Evolutionary conservation across 64 coral and sea anemone species (phyloP), one percentile per base, ranked within the genome.

Genomic region (Stichodactyla helianthus): DNA sequence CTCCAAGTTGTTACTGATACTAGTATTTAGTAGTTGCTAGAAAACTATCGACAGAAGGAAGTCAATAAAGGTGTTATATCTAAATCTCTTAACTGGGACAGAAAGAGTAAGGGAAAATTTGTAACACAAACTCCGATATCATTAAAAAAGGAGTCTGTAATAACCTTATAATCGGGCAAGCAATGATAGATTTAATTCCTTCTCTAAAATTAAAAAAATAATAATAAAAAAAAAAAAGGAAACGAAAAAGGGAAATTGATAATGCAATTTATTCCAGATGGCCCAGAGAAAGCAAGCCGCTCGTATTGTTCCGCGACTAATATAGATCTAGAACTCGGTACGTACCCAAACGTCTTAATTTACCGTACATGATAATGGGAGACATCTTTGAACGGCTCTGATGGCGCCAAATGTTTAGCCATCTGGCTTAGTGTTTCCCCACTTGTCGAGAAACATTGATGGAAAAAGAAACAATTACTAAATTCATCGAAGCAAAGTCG

Each of bases 391-490:
- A 13, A 74, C 68, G 63, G 68, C 68, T 27, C 68, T 26, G 68
- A 12, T 31, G 68, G 68, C 68, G 68, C 68, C 68, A 74, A 74
- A 74, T 74, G 68, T 31, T 74, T 74, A 31, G 25, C 68, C 68
- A 74, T 74, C 68, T 74, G 68, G 68, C 63, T 23, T 9, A 22
- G 63, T 68, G 63, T 68, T 23, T 74, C 25, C 68, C 25, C 25
- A 12, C 25, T 74, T 74, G 11, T 74, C n/a, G 68, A 74, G 23
- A n/a, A 74, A 74, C 23, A 74, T 31, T 74, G 68, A 74, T 35
- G 25, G 68, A 4, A 8, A 27, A 9, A 9, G 25, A 31, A 35
- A 23, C 25, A 74, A 74, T 2, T 23, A 74, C 25, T 74, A 27
- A 31, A 27, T 74, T 13, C 68, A 31, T 11, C 23, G 1, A 7